Conservation (phyloP, 2,797 vertebrate genomes). For the Gouania willdenowi region DNA sequence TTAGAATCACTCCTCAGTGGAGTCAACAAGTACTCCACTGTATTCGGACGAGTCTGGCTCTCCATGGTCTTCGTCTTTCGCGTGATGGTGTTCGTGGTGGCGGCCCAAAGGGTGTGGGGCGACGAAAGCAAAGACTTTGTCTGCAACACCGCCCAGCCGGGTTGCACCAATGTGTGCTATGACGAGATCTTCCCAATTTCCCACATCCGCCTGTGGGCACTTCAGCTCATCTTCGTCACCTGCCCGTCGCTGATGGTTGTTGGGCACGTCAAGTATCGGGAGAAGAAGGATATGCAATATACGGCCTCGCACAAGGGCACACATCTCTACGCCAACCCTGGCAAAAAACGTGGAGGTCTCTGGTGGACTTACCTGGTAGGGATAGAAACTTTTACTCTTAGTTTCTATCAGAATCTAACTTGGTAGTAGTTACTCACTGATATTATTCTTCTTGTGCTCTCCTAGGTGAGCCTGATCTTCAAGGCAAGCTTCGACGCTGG, state of each 20-base stretch:
- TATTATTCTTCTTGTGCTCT: too few species aligned
- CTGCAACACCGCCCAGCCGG: constrained; percentile 88
- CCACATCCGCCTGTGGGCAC: constrained; percentile 94
- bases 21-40: constrained; percentile 89
- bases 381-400: background rate
- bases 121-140: constrained; percentile 87
- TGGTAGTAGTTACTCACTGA: too few species aligned
- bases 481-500: constrained; percentile 78
- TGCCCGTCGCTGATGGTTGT: constrained; percentile 90
- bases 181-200: constrained; percentile 91
- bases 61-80: constrained; percentile 91
- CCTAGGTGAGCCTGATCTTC: constrained; percentile 78
- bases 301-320: constrained; percentile 13
- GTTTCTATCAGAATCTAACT: background rate
- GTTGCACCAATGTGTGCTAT: constrained; percentile 86
- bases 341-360: constrained; percentile 85
- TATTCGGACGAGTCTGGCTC: constrained; percentile 89
- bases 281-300: constrained; percentile 75
- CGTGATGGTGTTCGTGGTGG: constrained; percentile 88
- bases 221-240: constrained; percentile 97
- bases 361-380: constrained; percentile 91
- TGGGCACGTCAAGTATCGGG: constrained; percentile 86
- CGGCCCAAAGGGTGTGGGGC: constrained; percentile 83
- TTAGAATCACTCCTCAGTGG: constrained; percentile 80
- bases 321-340: constrained; percentile 72